Evolutionary conservation across 1,140 invertebrate species (phyloP).

Genomic region (Campoletis sonorensis): DNA sequence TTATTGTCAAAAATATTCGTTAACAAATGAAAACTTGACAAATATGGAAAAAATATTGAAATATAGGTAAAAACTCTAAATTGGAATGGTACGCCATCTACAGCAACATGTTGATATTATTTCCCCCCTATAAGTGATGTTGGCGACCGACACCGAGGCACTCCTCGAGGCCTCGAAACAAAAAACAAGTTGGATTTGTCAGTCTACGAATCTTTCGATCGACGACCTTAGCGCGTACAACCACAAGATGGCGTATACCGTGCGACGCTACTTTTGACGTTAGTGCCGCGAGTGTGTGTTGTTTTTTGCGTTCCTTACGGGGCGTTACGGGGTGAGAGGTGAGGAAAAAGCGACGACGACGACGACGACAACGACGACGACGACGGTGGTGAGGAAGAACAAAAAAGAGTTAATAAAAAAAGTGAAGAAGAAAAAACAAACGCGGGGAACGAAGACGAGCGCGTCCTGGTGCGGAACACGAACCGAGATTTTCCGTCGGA

Average conservation of each 20-base stretch:
- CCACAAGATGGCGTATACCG: conserved; percentile 66
- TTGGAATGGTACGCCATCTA: no score
- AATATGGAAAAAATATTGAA: no score
- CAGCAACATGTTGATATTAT: no score
- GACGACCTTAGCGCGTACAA: conserved; percentile 17
- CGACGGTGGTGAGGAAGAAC: not conserved
- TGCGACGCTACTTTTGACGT: conserved; percentile 72
- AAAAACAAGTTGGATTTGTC: not conserved
- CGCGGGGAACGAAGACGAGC: conserved; percentile 50
- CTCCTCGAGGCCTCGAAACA: not conserved
- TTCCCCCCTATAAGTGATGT: no score
- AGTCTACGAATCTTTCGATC: not conserved
- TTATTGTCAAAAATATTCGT: no score
- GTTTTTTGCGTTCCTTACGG: conserved; percentile 61
- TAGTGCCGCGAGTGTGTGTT: conserved; percentile 52
- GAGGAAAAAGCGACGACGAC: conserved; percentile 49
- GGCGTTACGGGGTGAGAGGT: conserved; percentile 45
- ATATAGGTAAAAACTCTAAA: no score
- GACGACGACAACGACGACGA: no score
- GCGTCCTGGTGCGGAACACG: not conserved
- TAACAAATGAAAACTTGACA: no score
- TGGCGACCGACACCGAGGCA: no score
- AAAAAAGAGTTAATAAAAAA: not conserved
- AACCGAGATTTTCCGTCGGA: not conserved
- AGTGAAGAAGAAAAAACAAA: conserved; percentile 47